Base-by-base conservation (phyloP, 2,113 vertebrate species). In the Pseudopipra pipra region DNA sequence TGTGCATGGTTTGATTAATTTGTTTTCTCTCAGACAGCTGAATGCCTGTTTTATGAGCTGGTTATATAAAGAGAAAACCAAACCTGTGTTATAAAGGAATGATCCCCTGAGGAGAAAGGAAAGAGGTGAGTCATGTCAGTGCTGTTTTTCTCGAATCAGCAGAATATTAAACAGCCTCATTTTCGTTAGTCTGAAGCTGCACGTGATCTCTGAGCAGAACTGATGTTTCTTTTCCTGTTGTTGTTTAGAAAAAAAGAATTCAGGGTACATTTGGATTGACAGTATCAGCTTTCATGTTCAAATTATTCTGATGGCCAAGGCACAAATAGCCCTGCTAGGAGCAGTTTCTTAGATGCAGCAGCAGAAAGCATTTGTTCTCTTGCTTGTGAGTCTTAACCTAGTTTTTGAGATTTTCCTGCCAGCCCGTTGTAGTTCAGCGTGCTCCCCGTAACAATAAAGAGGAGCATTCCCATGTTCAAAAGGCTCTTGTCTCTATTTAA, bases 51-150 rank as follows among this genome's bases (percentile, higher is more conserved):
- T 47, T 49, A 27, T 43, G 47, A 59, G 61, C 33, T 52, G 37
- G 56, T 86, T 86, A 70, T 46, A 72, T 46, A 75, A 75, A 91
- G 59, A 95, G 28, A 82, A 85, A 44, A 46, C n/a, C 62, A 37
- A 27, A 41, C 44, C 37, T 31, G 35, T 91, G 51, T 41, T 66
- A 19, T 51, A 56, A 75, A 80, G 55, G 76, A 89, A 41, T 24
- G 30, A 61, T 79, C 51, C 92, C 91, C 88, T 66, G 51, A 35
- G 63, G 93, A 54, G 75, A 83, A 77, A 47, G 87, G 44, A 91
- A 90, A 84, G 90, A 83, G 43, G 85, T 90, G 93, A 96, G 87
- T 97, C 94, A 96, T 54, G 54, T 52, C 86, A 44, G n/a, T 18
- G 52, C 82, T 93, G 62, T 39, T 93, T 91, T 82, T 94, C 75